phyloP scores from a whole-genome alignment of 2,113 vertebrate species.

The Typhlomys cinereus region DNA sequence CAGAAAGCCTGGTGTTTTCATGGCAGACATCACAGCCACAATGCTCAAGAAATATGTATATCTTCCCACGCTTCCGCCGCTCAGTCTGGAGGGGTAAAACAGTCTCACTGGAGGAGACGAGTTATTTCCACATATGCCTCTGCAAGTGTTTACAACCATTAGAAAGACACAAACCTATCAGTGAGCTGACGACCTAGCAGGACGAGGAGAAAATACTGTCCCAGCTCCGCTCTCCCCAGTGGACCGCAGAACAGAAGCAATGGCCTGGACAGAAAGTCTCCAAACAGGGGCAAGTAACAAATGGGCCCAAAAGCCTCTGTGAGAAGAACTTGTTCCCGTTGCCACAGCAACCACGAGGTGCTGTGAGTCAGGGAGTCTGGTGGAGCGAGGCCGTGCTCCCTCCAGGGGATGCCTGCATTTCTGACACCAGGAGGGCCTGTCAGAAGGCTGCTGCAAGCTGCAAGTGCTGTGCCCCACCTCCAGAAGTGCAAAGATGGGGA shows the following conservation, averaged over 20 bases:
- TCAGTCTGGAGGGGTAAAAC: not conserved
- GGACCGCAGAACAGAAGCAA: not conserved
- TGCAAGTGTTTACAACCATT: conserved; percentile 23
- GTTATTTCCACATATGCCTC: not conserved
- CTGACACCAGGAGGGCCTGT: not conserved
- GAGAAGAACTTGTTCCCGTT: not conserved
- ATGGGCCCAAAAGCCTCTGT: not conserved
- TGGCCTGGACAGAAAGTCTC: too few species aligned
- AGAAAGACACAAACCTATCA: conserved; percentile 26
- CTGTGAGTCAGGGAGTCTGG: not conserved
- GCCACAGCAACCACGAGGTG: not conserved
- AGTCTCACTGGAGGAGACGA: not conserved
- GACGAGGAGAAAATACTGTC: conserved; percentile 31
- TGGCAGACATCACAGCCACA: not conserved
- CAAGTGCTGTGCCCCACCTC: too few species aligned
- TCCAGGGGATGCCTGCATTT: not conserved
- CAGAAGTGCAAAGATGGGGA: not conserved
- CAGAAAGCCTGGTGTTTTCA: not conserved
- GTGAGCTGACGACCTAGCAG: conserved; percentile 27
- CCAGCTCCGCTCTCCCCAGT: not conserved
- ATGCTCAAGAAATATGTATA: not conserved
- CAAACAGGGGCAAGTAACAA: not conserved
- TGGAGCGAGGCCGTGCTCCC: not conserved
- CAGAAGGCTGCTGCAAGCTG: not conserved
- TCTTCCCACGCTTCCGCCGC: not conserved